phyloP scores from a whole-genome alignment of 2,113 vertebrate genomes.

The Jacana jacana region DNA sequence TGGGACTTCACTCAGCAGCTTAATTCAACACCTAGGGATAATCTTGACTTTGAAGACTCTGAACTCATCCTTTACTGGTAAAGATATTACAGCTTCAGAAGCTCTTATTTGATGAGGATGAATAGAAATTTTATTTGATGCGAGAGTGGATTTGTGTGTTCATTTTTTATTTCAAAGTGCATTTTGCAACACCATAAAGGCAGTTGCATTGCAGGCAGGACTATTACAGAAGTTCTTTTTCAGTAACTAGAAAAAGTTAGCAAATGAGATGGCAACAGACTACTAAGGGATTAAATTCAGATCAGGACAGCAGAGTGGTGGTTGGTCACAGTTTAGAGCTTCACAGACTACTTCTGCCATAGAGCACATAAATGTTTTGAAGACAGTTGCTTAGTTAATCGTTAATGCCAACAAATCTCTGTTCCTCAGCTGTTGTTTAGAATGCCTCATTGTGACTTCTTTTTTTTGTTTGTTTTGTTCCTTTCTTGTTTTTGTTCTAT shows the following conservation, averaged over 20 bases:
- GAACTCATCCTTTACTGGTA: not conserved
- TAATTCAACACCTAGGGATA: fast-evolving
- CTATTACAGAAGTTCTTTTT: not conserved
- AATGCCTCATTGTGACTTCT: not conserved
- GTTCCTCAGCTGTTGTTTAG: not conserved
- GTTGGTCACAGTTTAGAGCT: not conserved
- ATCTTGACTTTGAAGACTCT: not conserved
- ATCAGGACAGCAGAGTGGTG: not conserved
- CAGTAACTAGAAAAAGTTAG: not conserved
- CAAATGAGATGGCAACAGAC: not conserved
- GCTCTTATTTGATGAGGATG: not conserved
- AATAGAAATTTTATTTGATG: not conserved
- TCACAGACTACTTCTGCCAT: not conserved
- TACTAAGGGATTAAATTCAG: not conserved
- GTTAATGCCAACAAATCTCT: not conserved
- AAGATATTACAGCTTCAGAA: not conserved
- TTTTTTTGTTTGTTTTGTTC: not conserved
- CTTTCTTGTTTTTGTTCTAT: not conserved
- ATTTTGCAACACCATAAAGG: not conserved
- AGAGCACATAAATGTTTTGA: not conserved
- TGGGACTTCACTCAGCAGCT: not conserved
- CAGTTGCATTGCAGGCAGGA: not conserved
- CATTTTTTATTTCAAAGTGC: not conserved
- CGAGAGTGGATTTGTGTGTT: not conserved
- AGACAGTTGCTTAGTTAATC: not conserved